These are phyloP conservation scores for Balaeniceps rex DNA, from an alignment of 2,113 vertebrate genomes.

Conservation along the genomic window DNA sequence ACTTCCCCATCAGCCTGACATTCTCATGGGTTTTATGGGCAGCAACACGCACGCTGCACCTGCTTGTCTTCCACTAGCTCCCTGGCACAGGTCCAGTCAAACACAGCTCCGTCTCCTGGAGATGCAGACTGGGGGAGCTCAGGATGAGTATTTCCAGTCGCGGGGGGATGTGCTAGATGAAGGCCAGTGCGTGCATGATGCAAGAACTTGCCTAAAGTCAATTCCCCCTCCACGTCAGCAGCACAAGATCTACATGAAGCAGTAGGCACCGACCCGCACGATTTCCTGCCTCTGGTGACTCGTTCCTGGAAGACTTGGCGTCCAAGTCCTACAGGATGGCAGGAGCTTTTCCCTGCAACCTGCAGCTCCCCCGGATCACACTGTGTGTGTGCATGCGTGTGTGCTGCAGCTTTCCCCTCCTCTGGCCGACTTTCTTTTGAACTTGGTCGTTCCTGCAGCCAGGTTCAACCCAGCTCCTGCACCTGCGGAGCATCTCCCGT, in stretches of 20 bases:
- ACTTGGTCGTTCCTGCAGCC: neutral
- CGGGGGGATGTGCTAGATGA: fast-evolving
- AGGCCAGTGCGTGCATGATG: fast-evolving
- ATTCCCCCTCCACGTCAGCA: neutral
- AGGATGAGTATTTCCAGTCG: neutral
- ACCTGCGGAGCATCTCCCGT: neutral
- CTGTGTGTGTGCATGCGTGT: fast-evolving
- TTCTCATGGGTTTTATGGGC: neutral
- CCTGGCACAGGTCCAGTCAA: neutral
- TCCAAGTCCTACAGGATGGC: neutral
- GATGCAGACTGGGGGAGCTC: neutral
- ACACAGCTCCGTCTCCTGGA: neutral
- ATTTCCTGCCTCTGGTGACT: neutral
- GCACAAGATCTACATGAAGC: neutral
- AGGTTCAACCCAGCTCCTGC: neutral
- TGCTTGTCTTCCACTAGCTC: neutral
- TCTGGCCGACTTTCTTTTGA: neutral
- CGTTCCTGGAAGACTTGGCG: neutral
- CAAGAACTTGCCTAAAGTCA: neutral
- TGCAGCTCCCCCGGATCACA: fast-evolving
- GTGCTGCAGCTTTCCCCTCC: neutral
- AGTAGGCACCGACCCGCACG: fast-evolving
- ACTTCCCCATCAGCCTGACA: neutral
- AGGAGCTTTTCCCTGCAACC: neutral
- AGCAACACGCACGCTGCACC: fast-evolving